These are phyloP conservation scores for Oxytorus armatus DNA, from an alignment of 2,888 invertebrate species.

Conservation along the genomic window DNA sequence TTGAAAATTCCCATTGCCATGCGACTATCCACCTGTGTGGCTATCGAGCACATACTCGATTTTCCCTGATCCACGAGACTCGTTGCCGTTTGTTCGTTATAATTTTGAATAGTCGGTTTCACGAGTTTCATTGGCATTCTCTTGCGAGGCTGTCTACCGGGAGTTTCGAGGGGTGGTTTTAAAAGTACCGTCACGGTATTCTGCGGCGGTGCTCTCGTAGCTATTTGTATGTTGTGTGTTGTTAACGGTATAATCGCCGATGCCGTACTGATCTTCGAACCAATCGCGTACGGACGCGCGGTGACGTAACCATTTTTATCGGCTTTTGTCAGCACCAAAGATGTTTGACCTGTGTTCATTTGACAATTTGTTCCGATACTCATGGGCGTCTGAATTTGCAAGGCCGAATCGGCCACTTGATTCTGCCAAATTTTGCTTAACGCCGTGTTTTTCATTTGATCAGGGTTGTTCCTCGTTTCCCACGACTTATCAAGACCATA, in stretches of 20 bases:
- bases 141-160: constrained; percentile 63
- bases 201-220: constrained; percentile 29
- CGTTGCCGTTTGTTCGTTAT: too few species aligned
- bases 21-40: constrained; percentile 65
- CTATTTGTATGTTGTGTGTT: constrained; percentile 18
- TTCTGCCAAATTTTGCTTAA: constrained; percentile 49
- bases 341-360: constrained; percentile 28
- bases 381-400: constrained; percentile 11
- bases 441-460: background rate
- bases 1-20: constrained; percentile 22
- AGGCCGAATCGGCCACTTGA: constrained; percentile 1
- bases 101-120: constrained; percentile 39
- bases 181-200: constrained; percentile 26
- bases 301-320: constrained; percentile 49
- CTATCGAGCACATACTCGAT: constrained; percentile 65
- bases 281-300: constrained; percentile 33
- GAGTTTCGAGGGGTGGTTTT: constrained; percentile 43
- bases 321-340: constrained; percentile 29
- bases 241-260: constrained; percentile 8
- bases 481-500: constrained; percentile 35
- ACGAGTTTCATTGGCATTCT: constrained; percentile 64
- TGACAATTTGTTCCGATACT: constrained; percentile 19
- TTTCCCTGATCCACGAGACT: constrained; percentile 8
- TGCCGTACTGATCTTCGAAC: background rate
- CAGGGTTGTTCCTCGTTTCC: constrained; percentile 43